Evolutionary conservation across 2,797 vertebrate species (phyloP).

Genomic region (Delichon dasypus): DNA sequence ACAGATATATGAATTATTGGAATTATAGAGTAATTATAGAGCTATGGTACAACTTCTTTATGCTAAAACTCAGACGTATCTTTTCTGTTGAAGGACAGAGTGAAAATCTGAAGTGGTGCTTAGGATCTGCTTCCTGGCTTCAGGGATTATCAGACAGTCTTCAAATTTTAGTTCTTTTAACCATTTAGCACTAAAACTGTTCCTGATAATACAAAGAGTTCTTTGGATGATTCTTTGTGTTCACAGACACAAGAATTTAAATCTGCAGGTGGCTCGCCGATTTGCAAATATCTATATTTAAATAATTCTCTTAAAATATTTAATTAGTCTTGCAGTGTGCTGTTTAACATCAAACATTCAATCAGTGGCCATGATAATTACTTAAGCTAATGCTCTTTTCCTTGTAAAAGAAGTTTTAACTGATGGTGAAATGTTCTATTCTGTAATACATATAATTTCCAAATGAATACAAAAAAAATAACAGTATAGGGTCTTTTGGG

Average conservation of each 20-base stretch:
- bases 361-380: background rate
- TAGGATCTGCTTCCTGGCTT: background rate
- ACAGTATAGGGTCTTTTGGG: accelerated
- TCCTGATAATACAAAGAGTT: background rate
- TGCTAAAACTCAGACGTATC: background rate
- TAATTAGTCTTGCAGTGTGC: background rate
- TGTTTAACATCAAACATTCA: background rate
- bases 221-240: background rate
- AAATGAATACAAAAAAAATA: background rate
- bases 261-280: background rate
- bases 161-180: background rate
- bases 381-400: background rate
- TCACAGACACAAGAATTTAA: background rate
- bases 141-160: background rate
- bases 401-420: background rate
- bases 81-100: background rate
- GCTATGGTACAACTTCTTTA: background rate
- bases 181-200: background rate
- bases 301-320: background rate
- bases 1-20: background rate
- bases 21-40: background rate
- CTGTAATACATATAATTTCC: background rate
- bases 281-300: background rate
- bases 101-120: background rate
- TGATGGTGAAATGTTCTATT: background rate